These are phyloP conservation scores for Cyphomyrus plagiostoma DNA, from an alignment of 2,113 vertebrate genomes.

Conservation along the genomic window DNA sequence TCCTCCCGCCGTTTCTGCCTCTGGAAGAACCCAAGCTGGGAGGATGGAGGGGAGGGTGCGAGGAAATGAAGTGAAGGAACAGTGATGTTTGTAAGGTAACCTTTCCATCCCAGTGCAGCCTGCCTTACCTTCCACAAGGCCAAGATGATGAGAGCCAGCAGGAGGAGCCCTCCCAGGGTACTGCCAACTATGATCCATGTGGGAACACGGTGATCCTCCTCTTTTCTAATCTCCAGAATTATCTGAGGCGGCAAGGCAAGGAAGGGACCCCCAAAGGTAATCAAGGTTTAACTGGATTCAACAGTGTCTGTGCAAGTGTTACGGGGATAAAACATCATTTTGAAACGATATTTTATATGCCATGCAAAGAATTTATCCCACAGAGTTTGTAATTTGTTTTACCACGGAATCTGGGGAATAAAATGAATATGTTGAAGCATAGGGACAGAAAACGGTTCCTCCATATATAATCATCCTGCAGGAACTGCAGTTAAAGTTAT, in stretches of 20 bases:
- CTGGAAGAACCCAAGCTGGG: conserved; percentile 44
- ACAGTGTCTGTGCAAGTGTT: neutral
- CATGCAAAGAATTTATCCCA: neutral
- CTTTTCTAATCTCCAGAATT: conserved; percentile 76
- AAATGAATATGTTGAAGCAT: neutral
- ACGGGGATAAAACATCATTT: neutral
- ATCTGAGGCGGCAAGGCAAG: conserved; percentile 54
- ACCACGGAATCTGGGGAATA: neutral
- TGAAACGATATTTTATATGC: neutral
- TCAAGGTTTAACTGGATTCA: neutral
- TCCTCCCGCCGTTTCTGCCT: conserved; percentile 42
- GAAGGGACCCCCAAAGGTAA: neutral
- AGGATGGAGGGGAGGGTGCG: neutral
- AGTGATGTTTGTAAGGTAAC: neutral
- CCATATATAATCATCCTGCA: neutral
- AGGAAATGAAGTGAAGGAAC: neutral
- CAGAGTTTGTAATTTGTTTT: neutral
- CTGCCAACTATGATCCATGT: conserved; percentile 88
- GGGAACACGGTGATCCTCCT: conserved; percentile 67
- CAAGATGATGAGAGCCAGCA: conserved; percentile 80
- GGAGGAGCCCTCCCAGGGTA: conserved; percentile 79
- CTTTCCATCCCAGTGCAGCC: neutral
- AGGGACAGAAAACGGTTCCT: neutral
- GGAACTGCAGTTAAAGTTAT: neutral
- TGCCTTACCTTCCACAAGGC: conserved; percentile 82